A percentile compares a stretch with the other conserved stretches of the same genome.
phyloP scores from a whole-genome alignment of 2,888 invertebrate genomes.

The Branchellion lobata region DNA sequence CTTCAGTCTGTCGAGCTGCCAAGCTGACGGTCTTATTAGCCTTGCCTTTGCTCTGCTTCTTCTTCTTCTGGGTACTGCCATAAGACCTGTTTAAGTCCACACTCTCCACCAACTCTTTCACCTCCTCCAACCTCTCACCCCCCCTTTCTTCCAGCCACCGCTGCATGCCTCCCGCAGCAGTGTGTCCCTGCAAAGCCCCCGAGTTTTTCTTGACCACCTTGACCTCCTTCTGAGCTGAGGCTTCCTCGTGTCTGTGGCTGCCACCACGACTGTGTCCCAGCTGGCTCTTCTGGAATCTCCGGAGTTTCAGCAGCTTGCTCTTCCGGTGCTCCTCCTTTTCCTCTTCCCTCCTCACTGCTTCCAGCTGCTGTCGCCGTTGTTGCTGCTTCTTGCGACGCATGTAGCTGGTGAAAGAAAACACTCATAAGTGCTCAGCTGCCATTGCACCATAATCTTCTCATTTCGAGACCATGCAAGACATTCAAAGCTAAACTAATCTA shows the following conservation, averaged over 20 bases:
- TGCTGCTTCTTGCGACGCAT: constrained; percentile 7
- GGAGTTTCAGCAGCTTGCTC: not conserved
- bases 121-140: not conserved
- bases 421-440: no score
- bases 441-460: no score
- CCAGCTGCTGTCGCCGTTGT: not conserved
- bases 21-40: not conserved
- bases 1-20: not conserved
- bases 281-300: not conserved
- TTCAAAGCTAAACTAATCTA: no score
- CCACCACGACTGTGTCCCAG: no score
- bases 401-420: constrained; percentile 18
- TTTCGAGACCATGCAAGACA: no score
- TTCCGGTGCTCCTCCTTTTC: not conserved
- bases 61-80: not conserved
- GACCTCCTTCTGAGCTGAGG: not conserved
- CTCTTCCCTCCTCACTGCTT: not conserved
- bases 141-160: not conserved
- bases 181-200: no score
- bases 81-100: not conserved
- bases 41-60: not conserved
- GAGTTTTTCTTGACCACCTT: not conserved
- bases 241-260: not conserved
- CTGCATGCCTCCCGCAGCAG: no score
- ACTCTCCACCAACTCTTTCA: no score